These are phyloP conservation scores for Caenorhabditis japonica DNA, from an alignment of 2,888 invertebrate species.

Conservation along the genomic window DNA sequence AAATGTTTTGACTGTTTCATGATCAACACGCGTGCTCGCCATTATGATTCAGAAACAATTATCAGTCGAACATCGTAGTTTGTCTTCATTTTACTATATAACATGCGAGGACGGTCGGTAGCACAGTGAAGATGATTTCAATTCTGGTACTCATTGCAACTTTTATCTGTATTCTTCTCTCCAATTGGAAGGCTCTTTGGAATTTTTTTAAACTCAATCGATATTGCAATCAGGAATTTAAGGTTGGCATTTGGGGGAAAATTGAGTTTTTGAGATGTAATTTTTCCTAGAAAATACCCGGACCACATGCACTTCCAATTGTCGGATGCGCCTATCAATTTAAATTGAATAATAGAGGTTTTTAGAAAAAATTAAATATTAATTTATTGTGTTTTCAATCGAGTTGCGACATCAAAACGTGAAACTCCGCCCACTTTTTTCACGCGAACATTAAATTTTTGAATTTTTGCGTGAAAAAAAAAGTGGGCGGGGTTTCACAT, in stretches of 20 bases:
- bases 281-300: conserved; percentile 25
- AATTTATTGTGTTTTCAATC: too few species aligned
- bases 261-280: not conserved
- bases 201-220: conserved; percentile 28
- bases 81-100: not conserved
- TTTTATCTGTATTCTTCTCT: not conserved
- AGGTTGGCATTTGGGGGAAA: conserved; percentile 4
- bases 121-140: conserved; percentile 1
- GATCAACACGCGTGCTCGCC: not conserved
- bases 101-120: not conserved
- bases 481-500: too few species aligned
- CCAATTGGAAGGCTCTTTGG: not conserved
- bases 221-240: conserved; percentile 23
- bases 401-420: too few species aligned
- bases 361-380: too few species aligned
- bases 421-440: too few species aligned
- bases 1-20: not conserved
- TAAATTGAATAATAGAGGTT: conserved; percentile 33
- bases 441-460: too few species aligned
- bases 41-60: not conserved
- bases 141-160: not conserved
- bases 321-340: conserved; percentile 42
- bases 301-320: conserved; percentile 21
- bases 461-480: too few species aligned
- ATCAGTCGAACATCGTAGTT: not conserved